Evolutionary conservation across 2,113 vertebrate genomes (phyloP).

Genomic region (Scortum barcoo): DNA sequence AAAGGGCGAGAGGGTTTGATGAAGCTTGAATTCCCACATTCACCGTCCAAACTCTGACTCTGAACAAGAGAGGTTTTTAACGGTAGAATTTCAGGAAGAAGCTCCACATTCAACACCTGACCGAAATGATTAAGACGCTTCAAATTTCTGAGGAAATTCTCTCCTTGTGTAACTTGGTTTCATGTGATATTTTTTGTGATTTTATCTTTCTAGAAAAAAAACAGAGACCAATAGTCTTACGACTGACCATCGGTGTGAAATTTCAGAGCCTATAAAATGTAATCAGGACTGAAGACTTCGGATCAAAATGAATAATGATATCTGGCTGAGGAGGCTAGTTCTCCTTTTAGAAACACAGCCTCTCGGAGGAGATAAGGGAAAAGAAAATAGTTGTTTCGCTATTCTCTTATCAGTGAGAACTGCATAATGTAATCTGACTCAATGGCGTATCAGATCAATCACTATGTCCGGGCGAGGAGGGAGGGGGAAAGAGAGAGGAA

Average conservation of each 20-base stretch:
- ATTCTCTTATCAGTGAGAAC: conserved; percentile 80
- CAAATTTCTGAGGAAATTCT: conserved; percentile 25
- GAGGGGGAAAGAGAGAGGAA: conserved; percentile 11
- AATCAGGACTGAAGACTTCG: conserved; percentile 71
- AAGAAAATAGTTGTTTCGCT: conserved; percentile 81
- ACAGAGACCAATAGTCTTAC: conserved; percentile 14
- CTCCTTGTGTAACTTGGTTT: conserved; percentile 30
- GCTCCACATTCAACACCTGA: conserved; percentile 80
- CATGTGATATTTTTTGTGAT: conserved; percentile 15
- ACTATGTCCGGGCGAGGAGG: conserved; percentile 56
- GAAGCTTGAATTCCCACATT: conserved; percentile 43
- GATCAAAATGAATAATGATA: conserved; percentile 81
- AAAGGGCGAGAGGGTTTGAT: conserved; percentile 27
- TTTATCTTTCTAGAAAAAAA: conserved; percentile 23
- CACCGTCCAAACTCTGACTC: conserved; percentile 47
- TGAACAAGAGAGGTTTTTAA: conserved; percentile 58
- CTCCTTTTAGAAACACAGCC: conserved; percentile 80
- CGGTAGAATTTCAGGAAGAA: conserved; percentile 74
- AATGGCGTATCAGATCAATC: conserved; percentile 80
- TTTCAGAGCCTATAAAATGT: conserved; percentile 68
- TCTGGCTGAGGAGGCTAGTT: conserved; percentile 72
- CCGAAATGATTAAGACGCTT: conserved; percentile 64
- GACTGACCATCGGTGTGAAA: conserved; percentile 53
- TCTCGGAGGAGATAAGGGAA: conserved; percentile 76
- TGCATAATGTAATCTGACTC: conserved; percentile 81